These are phyloP conservation scores for Eilema depressum DNA, from an alignment of 2,888 invertebrate species.

Conservation along the genomic window DNA sequence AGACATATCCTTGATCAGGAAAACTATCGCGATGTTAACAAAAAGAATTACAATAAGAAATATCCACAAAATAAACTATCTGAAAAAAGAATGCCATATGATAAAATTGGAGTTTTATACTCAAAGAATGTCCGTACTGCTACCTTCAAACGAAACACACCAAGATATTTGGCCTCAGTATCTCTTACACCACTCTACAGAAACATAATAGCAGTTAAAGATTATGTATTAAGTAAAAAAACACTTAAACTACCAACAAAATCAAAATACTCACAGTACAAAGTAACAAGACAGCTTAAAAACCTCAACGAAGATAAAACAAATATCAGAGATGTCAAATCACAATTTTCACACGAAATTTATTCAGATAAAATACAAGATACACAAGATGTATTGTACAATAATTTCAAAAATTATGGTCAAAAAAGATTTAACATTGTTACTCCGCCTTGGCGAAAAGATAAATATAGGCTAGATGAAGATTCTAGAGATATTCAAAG, in stretches of 20 bases:
- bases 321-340: background rate
- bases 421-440: slow-evolving; percentile 12
- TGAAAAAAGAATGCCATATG: background rate
- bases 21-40: background rate
- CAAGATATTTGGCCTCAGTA: too few relatives aligned
- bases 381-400: background rate
- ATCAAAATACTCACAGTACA: background rate
- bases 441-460: background rate
- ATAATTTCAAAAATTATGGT: background rate
- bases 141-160: background rate
- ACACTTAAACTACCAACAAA: background rate
- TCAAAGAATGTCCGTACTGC: background rate
- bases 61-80: background rate
- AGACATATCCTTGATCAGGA: background rate
- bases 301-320: background rate
- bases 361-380: background rate
- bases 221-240: background rate
- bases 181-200: background rate
- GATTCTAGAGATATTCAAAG: background rate
- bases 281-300: background rate
- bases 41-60: background rate
- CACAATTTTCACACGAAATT: background rate
- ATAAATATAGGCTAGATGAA: background rate
- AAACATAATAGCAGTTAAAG: background rate
- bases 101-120: background rate